These are phyloP conservation scores for Dromaius novaehollandiae DNA, from an alignment of 2,113 vertebrate genomes.

Conservation along the genomic window DNA sequence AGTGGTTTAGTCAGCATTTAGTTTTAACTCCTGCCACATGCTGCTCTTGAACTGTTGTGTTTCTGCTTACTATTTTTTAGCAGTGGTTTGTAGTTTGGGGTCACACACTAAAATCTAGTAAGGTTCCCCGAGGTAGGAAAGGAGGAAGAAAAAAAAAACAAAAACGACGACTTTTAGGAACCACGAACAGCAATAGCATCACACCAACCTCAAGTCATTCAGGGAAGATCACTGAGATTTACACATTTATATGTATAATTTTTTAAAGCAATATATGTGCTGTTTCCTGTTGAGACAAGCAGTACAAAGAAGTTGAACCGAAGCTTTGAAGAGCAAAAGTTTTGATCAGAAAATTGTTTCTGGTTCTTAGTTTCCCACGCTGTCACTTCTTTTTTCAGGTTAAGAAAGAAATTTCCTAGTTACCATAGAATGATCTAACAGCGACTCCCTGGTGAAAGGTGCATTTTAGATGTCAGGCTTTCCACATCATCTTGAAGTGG, in stretches of 20 bases:
- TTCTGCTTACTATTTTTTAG: neutral
- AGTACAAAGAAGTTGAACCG: neutral
- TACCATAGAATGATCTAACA: neutral
- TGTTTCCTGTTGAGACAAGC: rapidly evolving
- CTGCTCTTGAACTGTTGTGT: rapidly evolving
- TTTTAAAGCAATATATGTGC: neutral
- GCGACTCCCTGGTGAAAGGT: neutral
- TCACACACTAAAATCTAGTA: rapidly evolving
- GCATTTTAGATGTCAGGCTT: neutral
- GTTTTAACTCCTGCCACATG: neutral
- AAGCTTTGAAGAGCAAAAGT: neutral
- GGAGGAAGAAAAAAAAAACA: neutral
- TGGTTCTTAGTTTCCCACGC: neutral
- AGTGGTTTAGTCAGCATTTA: neutral
- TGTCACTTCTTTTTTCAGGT: neutral
- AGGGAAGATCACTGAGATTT: rapidly evolving
- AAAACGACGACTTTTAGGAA: neutral
- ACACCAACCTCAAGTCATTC: too few relatives aligned
- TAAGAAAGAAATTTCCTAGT: neutral
- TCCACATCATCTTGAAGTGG: neutral
- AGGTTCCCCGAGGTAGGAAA: neutral
- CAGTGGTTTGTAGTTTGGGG: neutral
- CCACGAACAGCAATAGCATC: too few relatives aligned
- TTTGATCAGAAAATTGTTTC: neutral
- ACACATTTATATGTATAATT: neutral